Evolutionary conservation across 2,113 vertebrate species (phyloP), one percentile per base, ranked within the genome.

Genomic region (Rattus rattus): DNA sequence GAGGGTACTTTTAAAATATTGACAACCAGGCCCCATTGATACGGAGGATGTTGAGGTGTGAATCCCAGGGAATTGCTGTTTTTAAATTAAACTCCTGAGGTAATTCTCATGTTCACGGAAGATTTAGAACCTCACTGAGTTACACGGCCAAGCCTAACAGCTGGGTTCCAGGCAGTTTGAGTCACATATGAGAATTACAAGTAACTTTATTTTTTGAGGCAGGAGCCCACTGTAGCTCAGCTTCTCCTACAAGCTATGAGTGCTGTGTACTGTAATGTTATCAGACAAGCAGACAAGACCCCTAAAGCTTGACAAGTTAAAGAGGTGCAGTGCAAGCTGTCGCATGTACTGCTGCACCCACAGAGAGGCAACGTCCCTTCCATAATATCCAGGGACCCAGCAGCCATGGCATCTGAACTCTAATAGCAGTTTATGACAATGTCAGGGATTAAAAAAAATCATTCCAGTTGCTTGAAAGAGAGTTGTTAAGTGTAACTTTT

Each of bases 391-490:
- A 91, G 0, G 80, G 92, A 88, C 83, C 36, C 36, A 63, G n/a
- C 61, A 86, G 30, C 26, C 69, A 83, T 95, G 81, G 63, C 72
- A 73, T 96, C 72, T 93, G 36, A 63, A 20, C 79, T 76, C 2
- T 93, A 90, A 75, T 49, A 19, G 92, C 94, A 63, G 49, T 76
- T 95, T 76, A n/a, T 91, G 75, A 72, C n/a, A 76, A 7, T 94
- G 8, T 90, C 2, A 24, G 36, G 61, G 36, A 97, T 97, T 97
- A 94, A 97, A 92, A 77, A 33, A 92, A 97, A 95, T 94, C 79
- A 87, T 95, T 87, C 26, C n/a, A 91, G 56, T 79, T 81, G 70
- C 80, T 95, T 94, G 73, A 80, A 83, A 72, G 92, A 95, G 76
- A 63, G 54, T 96, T 67, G 28, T 43, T 67, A 67, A 67, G 28